Conservation (phyloP, 2,797 vertebrate genomes). For the Acanthopagrus latus region DNA sequence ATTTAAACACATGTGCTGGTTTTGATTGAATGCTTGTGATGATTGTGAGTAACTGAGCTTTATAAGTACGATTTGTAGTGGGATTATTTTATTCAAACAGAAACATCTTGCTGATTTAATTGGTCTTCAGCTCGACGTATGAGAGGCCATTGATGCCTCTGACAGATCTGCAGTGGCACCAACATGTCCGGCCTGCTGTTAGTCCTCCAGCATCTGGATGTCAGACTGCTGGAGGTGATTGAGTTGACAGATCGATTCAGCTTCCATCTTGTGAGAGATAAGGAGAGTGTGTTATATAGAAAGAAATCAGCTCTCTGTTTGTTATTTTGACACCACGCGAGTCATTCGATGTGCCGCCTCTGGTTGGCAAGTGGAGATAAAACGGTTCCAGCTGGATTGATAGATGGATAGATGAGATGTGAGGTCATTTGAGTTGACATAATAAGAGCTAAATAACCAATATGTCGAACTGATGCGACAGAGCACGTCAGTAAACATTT, state of each 20-base stretch:
- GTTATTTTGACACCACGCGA: neutral
- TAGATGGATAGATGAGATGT: slow-evolving; percentile 7
- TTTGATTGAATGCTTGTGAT: too few species aligned
- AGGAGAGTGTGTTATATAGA: neutral
- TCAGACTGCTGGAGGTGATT: slow-evolving; percentile 10
- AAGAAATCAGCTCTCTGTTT: neutral
- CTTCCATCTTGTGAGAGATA: slow-evolving; percentile 24
- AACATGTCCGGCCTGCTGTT: slow-evolving; percentile 35
- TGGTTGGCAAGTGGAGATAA: slow-evolving; percentile 39
- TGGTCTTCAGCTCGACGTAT: slow-evolving; percentile 28
- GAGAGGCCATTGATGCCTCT: slow-evolving; percentile 22
- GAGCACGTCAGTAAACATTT: too few species aligned
- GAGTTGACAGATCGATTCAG: slow-evolving; percentile 29
- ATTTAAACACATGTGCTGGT: too few species aligned
- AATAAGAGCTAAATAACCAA: neutral
- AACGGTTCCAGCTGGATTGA: slow-evolving; percentile 19
- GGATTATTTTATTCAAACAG: slow-evolving; percentile 20
- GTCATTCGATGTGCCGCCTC: neutral
- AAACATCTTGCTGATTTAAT: slow-evolving; percentile 24
- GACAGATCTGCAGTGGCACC: slow-evolving; percentile 46
- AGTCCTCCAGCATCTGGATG: slow-evolving; percentile 46
- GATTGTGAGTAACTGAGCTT: too few species aligned
- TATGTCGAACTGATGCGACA: neutral
- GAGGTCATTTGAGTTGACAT: slow-evolving; percentile 24
- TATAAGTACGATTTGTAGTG: too few species aligned